Evolutionary conservation across 2,888 invertebrate genomes (phyloP), one percentile per base, ranked within the genome.

Genomic region (Diploptera punctata): DNA sequence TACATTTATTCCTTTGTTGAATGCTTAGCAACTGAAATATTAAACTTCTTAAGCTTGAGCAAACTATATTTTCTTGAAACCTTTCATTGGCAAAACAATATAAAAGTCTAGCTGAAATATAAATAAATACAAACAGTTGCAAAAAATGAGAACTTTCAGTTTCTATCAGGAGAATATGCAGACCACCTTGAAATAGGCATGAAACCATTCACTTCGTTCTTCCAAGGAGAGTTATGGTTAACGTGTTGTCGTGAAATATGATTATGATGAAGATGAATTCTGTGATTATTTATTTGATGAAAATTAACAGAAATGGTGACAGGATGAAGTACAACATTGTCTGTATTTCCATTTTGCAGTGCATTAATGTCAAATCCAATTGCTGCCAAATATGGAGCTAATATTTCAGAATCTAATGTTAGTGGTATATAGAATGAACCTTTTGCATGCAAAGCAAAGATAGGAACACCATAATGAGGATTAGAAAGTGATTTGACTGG

Each of bases 251-350:
- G 85, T 85, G 85, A 85, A 84, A 85, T 29, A 82, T 82, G n/a
- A 79, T 78, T 1, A 81, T 82, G 61, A 62, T 73, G 7, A 81
- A 54, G 71, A 33, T 16, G n/a, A n/a, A 31, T 29, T 24, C 68
- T 67, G 29, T 68, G 33, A 52, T 70, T 33, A 19, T 47, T 47
- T 47, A 67, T 13, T 19, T 70, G 81, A 71, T 83, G 81, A 77
- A 93, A 94, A 83, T 93, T 93, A n/a, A 95, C 95, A 81, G 93
- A 93, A 74, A 96, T 95, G 72, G 94, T 94, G 77, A 96, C 93
- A 2, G 95, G 95, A 83, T 95, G 95, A 38, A 95, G 83, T 1
- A 91, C 87, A 21, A 88, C 87, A 43, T 87, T 84, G 0, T 88
- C 86, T 24, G 60, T 19, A 9, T 43, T 18, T 16, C 33, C 31